A percentile compares a stretch with the other conserved stretches of the same genome.
phyloP scores from a whole-genome alignment of 2,888 invertebrate species.

The Chaetoderma sp. region DNA sequence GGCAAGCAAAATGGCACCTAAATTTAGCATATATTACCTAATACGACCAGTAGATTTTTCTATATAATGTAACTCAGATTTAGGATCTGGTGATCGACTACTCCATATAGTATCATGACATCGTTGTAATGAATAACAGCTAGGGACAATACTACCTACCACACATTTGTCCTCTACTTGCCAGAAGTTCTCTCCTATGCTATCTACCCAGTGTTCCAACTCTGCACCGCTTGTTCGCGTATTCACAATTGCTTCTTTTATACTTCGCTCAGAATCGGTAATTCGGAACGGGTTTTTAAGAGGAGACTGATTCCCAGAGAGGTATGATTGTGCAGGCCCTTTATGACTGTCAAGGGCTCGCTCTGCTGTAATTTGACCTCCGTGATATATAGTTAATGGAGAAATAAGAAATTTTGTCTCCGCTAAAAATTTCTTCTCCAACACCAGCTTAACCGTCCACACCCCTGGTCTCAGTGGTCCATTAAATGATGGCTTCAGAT shows the following conservation, averaged over 20 bases:
- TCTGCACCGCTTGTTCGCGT: constrained; percentile 72
- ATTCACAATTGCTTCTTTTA: constrained; percentile 45
- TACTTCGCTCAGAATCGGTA: constrained; percentile 32
- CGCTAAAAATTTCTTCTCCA: constrained; percentile 75
- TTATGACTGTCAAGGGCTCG: constrained; percentile 53
- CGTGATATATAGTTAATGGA: constrained; percentile 58
- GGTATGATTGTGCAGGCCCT: constrained; percentile 58
- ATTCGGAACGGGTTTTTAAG: constrained; percentile 53
- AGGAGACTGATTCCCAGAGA: constrained; percentile 57
- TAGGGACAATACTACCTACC: constrained; percentile 43
- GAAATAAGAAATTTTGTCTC: constrained; percentile 82
- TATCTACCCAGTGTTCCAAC: constrained; percentile 84
- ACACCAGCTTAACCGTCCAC: constrained; percentile 81
- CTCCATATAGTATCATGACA: constrained; percentile 86
- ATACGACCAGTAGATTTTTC: constrained; percentile 70
- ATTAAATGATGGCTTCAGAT: constrained; percentile 81
- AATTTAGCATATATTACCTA: not conserved
- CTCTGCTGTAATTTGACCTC: constrained; percentile 43
- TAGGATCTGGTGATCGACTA: constrained; percentile 86
- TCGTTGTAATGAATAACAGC: constrained; percentile 67
- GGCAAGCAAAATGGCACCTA: too few species aligned
- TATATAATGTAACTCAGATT: constrained; percentile 79
- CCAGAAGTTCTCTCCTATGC: constrained; percentile 74
- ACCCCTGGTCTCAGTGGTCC: constrained; percentile 86
- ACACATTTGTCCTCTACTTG: constrained; percentile 70